These are phyloP conservation scores for Peromyscus eremicus DNA, from an alignment of 2,797 vertebrate species.

Conservation along the genomic window DNA sequence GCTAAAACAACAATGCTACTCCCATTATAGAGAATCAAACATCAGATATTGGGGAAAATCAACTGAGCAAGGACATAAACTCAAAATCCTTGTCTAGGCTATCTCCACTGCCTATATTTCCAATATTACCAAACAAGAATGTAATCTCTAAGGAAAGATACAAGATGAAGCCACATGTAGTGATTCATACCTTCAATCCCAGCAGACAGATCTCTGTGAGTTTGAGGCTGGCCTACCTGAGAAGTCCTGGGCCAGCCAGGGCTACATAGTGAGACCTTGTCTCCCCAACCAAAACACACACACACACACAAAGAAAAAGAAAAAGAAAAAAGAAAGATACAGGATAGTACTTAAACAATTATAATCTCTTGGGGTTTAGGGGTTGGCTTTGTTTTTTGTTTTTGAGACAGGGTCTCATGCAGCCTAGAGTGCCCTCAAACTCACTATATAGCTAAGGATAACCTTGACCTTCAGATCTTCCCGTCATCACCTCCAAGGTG, in stretches of 20 bases:
- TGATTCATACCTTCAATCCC: not conserved
- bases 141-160: not conserved
- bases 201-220: not conserved
- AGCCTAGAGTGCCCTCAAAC: not conserved
- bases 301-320: not conserved
- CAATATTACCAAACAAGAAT: constrained; percentile 40
- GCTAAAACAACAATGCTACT: not conserved
- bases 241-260: not conserved
- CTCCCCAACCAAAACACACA: not conserved
- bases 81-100: not conserved
- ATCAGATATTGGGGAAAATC: not conserved
- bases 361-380: not conserved
- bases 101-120: not conserved
- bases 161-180: too few relatives aligned
- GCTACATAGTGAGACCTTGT: not conserved
- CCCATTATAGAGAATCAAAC: not conserved
- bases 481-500: not conserved
- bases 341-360: not conserved
- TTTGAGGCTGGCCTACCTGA: not conserved
- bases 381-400: not conserved
- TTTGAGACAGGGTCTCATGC: not conserved
- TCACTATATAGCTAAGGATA: not conserved
- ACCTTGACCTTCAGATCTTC: not conserved
- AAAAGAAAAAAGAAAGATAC: not conserved
- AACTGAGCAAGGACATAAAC: not conserved